A percentile compares a stretch with the other conserved stretches of the same genome.
phyloP scores from a whole-genome alignment of 2,888 invertebrate species.

The Andrena trimmerana region DNA sequence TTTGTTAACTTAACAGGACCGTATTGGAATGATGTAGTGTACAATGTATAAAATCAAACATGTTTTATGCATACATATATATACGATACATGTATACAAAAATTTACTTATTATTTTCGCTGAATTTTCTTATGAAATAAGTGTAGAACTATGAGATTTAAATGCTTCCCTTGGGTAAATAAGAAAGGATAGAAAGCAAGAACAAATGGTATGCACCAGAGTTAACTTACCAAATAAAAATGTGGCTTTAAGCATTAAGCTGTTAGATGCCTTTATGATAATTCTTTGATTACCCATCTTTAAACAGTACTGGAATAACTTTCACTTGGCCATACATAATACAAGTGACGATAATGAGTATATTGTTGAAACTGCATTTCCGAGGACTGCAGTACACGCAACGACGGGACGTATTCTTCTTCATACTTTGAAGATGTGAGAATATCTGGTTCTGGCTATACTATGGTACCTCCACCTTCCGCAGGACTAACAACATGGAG shows the following conservation, averaged over 20 bases:
- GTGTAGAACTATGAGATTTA: conserved; percentile 30
- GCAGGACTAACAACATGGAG: conserved; percentile 81
- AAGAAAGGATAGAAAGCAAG: conserved; percentile 28
- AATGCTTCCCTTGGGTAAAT: conserved; percentile 17
- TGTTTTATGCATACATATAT: conserved; percentile 58
- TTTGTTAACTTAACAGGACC: conserved; percentile 32
- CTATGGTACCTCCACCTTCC: conserved; percentile 82
- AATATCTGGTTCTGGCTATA: conserved; percentile 77
- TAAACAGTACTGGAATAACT: conserved; percentile 70
- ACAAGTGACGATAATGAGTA: conserved; percentile 69
- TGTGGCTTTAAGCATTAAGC: conserved; percentile 50
- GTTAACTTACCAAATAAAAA: conserved; percentile 60
- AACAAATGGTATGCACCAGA: conserved; percentile 39
- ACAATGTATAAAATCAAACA: conserved; percentile 45
- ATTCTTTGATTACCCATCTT: conserved; percentile 42
- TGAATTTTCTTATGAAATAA: conserved; percentile 42
- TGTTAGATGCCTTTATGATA: conserved; percentile 48
- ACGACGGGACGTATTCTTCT: conserved; percentile 62
- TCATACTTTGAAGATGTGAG: conserved; percentile 47
- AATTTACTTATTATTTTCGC: conserved; percentile 48
- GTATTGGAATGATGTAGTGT: conserved; percentile 65
- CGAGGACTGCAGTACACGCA: conserved; percentile 57
- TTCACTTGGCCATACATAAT: conserved; percentile 74
- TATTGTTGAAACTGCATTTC: conserved; percentile 66
- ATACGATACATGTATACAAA: conserved; percentile 50